Evolutionary conservation across 1,140 invertebrate species (phyloP).

Genomic region (Euura lappo): DNA sequence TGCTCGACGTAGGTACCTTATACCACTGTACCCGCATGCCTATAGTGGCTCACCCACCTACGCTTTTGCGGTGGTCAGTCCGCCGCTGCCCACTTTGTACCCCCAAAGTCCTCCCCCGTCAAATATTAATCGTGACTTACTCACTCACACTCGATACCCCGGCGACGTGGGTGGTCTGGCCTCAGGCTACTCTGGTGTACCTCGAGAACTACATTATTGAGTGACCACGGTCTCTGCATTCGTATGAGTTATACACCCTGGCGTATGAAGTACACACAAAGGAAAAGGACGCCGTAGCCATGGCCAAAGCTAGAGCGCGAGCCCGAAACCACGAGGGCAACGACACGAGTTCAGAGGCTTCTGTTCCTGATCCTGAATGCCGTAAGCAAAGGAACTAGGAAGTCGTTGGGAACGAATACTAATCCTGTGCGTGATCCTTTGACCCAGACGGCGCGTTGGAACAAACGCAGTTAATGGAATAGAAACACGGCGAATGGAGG

Average conservation of each 20-base stretch:
- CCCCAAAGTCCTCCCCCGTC: conserved; percentile 30
- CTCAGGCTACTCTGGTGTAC: conserved; percentile 43
- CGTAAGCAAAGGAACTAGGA: too few relatives aligned
- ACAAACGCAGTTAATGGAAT: too few relatives aligned
- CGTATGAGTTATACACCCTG: conserved; percentile 32
- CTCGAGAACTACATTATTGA: conserved; percentile 42
- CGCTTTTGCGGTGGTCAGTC: not conserved
- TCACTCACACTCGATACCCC: conserved; percentile 23
- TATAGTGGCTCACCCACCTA: conserved; percentile 35
- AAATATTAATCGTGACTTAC: conserved; percentile 56
- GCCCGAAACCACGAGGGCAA: too few relatives aligned
- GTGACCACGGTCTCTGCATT: conserved; percentile 21
- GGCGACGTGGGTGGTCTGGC: conserved; percentile 28
- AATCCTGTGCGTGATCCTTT: too few relatives aligned
- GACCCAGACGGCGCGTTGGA: too few relatives aligned
- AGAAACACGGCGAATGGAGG: too few relatives aligned
- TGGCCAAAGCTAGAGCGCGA: too few relatives aligned
- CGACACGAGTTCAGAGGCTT: too few relatives aligned
- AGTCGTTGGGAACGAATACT: too few relatives aligned
- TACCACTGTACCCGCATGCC: not conserved
- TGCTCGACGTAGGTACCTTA: not conserved
- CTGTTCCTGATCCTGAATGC: too few relatives aligned
- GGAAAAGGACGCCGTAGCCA: not conserved
- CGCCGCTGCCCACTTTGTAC: not conserved
- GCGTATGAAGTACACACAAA: not conserved